Percentiles rank a stretch among this genome's conserved stretches.
Evolutionary conservation across 2,888 invertebrate species (phyloP).

Genomic region (Cheilosia vernalis): DNA sequence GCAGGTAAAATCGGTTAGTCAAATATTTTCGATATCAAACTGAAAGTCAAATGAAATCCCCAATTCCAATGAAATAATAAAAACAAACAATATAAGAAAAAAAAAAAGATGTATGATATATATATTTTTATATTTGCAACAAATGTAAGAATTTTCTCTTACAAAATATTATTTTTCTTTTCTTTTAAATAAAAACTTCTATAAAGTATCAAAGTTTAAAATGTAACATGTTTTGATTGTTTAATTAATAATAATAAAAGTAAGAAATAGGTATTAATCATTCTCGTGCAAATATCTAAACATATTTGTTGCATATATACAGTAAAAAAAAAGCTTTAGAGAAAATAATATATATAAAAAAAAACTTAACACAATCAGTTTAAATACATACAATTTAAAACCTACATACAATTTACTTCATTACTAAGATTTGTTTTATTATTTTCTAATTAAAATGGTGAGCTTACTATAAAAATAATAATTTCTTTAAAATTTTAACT

Average conservation of each 20-base stretch:
- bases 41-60: neutral
- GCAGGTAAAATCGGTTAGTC: neutral
- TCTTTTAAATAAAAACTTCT: conserved; percentile 51
- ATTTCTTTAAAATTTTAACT: conserved; percentile 22
- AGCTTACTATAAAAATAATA: conserved; percentile 9
- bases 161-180: conserved; percentile 26
- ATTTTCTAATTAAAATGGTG: conserved; percentile 41
- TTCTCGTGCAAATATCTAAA: conserved; percentile 42
- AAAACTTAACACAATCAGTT: conserved; percentile 59
- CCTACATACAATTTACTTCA: conserved; percentile 45
- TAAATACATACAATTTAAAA: conserved; percentile 53
- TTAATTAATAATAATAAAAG: conserved; percentile 60
- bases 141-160: conserved; percentile 44
- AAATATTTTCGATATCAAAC: neutral
- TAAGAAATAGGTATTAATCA: conserved; percentile 60
- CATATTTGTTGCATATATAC: conserved; percentile 62
- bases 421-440: conserved; percentile 29
- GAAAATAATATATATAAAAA: conserved; percentile 28
- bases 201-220: conserved; percentile 68
- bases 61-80: conserved; percentile 3
- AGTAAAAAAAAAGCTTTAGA: conserved; percentile 22
- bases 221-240: conserved; percentile 54
- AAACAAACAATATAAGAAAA: conserved; percentile 24
- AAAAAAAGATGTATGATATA: conserved; percentile 33
- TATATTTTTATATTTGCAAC: conserved; percentile 59